Conservation (phyloP, 1,140 invertebrate genomes). For the Asobara japonica region DNA sequence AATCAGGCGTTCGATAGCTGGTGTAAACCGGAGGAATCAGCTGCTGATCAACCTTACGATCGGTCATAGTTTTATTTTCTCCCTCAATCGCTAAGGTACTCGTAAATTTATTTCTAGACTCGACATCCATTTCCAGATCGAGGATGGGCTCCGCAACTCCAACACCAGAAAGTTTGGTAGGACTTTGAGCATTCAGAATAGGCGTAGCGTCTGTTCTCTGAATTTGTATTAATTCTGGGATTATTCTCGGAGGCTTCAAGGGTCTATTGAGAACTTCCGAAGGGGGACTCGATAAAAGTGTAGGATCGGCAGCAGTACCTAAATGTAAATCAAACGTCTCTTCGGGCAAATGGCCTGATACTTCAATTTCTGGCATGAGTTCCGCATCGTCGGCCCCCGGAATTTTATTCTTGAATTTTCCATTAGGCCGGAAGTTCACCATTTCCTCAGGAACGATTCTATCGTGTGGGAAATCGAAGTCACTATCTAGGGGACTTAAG, state of each 20-base stretch:
- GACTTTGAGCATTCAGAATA: slow-evolving; percentile 28
- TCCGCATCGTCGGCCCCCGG: slow-evolving; percentile 27
- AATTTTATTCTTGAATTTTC: slow-evolving; percentile 57
- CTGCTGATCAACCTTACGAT: slow-evolving; percentile 29
- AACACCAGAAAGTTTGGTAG: slow-evolving; percentile 44
- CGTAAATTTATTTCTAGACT: slow-evolving; percentile 52
- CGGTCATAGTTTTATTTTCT: slow-evolving; percentile 20
- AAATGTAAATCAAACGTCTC: slow-evolving; percentile 56
- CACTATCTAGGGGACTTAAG: slow-evolving; percentile 49
- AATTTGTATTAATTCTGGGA: not conserved
- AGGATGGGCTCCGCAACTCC: slow-evolving; percentile 58
- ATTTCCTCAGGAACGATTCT: slow-evolving; percentile 53
- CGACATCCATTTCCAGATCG: slow-evolving; percentile 55
- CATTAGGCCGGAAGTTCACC: slow-evolving; percentile 54
- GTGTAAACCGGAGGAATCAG: slow-evolving; percentile 69
- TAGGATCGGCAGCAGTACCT: slow-evolving; percentile 39
- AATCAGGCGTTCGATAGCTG: slow-evolving; percentile 73
- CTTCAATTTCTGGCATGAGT: slow-evolving; percentile 48
- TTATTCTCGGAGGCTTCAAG: not conserved
- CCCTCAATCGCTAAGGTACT: slow-evolving; percentile 39
- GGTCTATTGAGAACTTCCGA: not conserved
- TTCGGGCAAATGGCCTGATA: slow-evolving; percentile 50
- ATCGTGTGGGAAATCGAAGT: slow-evolving; percentile 56
- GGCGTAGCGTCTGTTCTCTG: not conserved
- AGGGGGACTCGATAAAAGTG: not conserved